These are phyloP conservation scores for Pachyuromys duprasi DNA, from an alignment of 2,797 vertebrate genomes.

Conservation along the genomic window DNA sequence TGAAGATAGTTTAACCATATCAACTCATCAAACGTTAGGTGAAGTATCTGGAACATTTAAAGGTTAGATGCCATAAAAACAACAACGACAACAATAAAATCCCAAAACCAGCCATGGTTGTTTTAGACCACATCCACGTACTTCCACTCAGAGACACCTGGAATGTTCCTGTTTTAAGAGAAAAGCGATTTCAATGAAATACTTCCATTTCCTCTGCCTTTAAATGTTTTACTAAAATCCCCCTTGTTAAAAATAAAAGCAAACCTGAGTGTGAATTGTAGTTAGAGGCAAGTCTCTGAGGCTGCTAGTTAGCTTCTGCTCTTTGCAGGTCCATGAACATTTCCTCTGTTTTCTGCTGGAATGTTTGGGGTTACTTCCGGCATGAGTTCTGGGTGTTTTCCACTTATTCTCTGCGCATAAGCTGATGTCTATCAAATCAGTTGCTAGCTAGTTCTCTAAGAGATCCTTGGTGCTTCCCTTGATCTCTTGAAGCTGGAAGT, in stretches of 20 bases:
- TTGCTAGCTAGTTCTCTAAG: conserved; percentile 38
- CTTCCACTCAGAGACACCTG: not conserved
- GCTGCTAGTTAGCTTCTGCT: conserved; percentile 32
- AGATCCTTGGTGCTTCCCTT: not conserved
- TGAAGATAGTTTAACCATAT: conserved; percentile 27
- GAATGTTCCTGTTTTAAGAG: conserved; percentile 12
- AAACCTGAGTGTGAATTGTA: conserved; percentile 37
- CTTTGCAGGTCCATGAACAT: not conserved
- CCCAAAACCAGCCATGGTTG: not conserved
- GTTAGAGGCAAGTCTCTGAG: conserved; percentile 27
- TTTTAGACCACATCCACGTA: conserved; percentile 12
- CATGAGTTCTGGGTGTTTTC: conserved; percentile 1
- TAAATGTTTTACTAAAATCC: conserved; percentile 30
- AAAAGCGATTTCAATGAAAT: conserved; percentile 26
- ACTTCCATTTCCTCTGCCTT: not conserved
- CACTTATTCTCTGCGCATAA: not conserved
- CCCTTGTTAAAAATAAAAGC: conserved; percentile 60
- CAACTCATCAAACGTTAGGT: not conserved
- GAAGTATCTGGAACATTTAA: conserved; percentile 22
- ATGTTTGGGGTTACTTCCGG: not conserved
- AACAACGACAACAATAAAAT: too few relatives aligned
- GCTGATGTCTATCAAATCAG: not conserved
- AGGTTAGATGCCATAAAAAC: conserved; percentile 9
- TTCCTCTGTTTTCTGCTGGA: not conserved
- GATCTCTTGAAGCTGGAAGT: not conserved